Conservation (phyloP, 2,888 invertebrate genomes). For the Nowickia ferox region DNA sequence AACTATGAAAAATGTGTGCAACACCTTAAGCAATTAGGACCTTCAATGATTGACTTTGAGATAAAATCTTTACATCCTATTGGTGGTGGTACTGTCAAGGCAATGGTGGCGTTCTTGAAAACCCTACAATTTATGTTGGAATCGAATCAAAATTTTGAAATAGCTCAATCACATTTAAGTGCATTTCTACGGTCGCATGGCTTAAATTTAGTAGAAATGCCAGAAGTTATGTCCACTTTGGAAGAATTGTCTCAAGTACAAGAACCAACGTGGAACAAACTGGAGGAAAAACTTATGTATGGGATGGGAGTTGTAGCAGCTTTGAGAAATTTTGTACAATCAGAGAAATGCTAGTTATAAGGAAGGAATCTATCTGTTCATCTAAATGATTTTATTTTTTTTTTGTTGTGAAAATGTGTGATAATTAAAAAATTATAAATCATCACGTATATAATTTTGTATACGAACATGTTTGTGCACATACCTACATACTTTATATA, state of each 20-base stretch:
- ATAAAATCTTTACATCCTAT: conserved; percentile 91
- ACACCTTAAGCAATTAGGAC: conserved; percentile 85
- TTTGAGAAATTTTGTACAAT: conserved; percentile 85
- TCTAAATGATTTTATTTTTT: too few species aligned
- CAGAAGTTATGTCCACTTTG: conserved; percentile 85
- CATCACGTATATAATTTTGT: background rate
- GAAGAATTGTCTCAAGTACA: conserved; percentile 86
- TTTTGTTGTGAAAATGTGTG: too few species aligned
- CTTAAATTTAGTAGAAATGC: conserved; percentile 85
- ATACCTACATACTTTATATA: background rate
- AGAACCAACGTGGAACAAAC: conserved; percentile 86
- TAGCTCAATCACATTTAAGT: conserved; percentile 94
- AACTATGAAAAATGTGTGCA: conserved; percentile 84
- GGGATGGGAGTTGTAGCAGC: conserved; percentile 90
- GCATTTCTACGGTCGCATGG: conserved; percentile 93
- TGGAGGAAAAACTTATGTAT: conserved; percentile 89
- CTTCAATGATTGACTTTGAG: conserved; percentile 94
- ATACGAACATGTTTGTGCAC: background rate
- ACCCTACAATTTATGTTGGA: conserved; percentile 89
- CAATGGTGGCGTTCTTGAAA: conserved; percentile 91
- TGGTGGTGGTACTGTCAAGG: conserved; percentile 87
- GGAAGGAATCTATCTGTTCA: too few species aligned
- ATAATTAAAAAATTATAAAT: too few species aligned
- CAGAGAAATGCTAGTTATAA: conserved; percentile 28
- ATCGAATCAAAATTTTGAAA: conserved; percentile 92